Evolutionary conservation across 2,113 vertebrate genomes (phyloP).

Genomic region (Ardeotis arabs): DNA sequence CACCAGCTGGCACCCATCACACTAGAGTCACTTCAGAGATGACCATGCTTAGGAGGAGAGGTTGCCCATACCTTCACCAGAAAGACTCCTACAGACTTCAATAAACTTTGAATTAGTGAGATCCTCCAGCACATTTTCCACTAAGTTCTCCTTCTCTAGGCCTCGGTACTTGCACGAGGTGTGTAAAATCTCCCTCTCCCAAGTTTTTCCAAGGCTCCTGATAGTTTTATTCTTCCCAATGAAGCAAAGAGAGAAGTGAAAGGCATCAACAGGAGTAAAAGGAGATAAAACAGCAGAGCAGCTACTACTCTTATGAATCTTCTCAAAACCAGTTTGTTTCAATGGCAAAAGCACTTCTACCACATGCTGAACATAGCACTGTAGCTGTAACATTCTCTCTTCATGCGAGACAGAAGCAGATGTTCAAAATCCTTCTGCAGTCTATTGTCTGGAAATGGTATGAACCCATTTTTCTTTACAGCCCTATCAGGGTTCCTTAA

Average conservation of each 20-base stretch:
- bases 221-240: background rate
- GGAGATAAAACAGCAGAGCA: background rate
- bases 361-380: background rate
- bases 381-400: background rate
- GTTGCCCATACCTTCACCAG: background rate
- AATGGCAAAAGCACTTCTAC: background rate
- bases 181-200: background rate
- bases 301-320: background rate
- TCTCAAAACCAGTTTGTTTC: background rate
- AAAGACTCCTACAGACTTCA: background rate
- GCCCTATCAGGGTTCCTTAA: background rate
- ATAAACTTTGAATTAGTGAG: background rate
- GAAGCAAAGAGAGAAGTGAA: background rate
- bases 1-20: background rate
- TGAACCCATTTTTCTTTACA: background rate
- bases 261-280: background rate
- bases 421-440: slow-evolving; percentile 15
- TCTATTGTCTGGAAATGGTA: slow-evolving; percentile 11
- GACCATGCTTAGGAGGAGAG: background rate
- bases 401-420: background rate
- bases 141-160: background rate
- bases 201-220: background rate
- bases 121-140: background rate
- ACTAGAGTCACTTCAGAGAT: background rate
- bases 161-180: background rate